Base-by-base conservation (phyloP, 2,113 vertebrate species). In the Toxotes jaculatrix region DNA sequence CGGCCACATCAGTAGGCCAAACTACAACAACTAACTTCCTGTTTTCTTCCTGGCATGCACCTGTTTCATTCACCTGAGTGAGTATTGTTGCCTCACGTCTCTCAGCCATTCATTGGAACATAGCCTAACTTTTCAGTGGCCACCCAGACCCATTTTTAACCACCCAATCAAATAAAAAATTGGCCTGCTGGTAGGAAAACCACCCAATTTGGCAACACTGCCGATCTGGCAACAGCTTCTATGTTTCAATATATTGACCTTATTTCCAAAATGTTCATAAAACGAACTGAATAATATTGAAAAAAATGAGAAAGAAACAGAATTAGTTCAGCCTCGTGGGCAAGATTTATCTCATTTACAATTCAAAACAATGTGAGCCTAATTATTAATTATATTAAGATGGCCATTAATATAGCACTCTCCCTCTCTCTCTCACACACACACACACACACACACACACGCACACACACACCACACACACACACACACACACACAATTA, bases 381-480 rank as follows among this genome's bases (percentile, higher is more conserved):
- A 64, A 68, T 71, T 38, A 59, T 78, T 79, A 60, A 76, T 68
- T 61, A 62, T 12, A 82, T 78, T 84, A 66, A 79, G 65, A 86
- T 73, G 27, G 53, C 70, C 63, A 77, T 77, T 66, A 73, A 79
- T 53, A 51, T 53, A 76, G 43, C 49, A 7, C 47, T 67, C 42
- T 56, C 53, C 12, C 53, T 27, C 53, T 27, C n/a, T 23, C n/a
- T 23, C n/a, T 9, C 49, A 1, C 49, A 21, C 21, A 40, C 27
- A 10, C 59, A 10, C 19, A 23, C 47, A 51, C 17, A 51, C 16
- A 59, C 40, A 31, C 27, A 31, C 32, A 51, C 61, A 57, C 71
- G n/a, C n/a, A n/a, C n/a, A n/a, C 49, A 1, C 49, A 21, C 21
- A 40, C 27, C n/a, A n/a, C n/a, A n/a, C n/a, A 72, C 56, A 53